Base-by-base conservation (phyloP, 1,140 invertebrate genomes). In the Bombus terrestris region DNA sequence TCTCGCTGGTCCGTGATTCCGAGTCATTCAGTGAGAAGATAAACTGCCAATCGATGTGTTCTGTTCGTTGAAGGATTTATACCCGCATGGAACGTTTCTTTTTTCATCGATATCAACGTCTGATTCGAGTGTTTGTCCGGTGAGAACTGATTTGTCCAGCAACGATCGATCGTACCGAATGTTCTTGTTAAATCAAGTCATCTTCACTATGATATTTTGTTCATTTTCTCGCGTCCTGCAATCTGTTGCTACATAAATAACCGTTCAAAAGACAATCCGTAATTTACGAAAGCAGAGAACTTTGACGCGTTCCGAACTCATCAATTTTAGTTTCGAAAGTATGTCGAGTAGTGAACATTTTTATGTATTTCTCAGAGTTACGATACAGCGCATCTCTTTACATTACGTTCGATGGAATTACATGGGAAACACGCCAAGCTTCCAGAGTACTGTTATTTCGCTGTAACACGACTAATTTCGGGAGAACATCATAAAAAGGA, bases 11-110 rank as follows among this genome's bases (percentile, higher is more conserved):
- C 62, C 53, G 87, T 88, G 86, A 89, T 89, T 89, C 75, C 77
- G 68, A 88, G 41, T 81, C 78, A 83, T 86, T 88, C 79, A n/a
- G 53, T 13, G 28, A n/a, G 66, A 71, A 89, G 87, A 89, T 86
- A 88, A 88, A 89, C 68, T 88, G 32, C 87, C 87, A 75, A 83
- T 83, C 88, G 88, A 89, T 86, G 84, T 69, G 88, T 82, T 81
- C 75, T 59, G 69, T 12, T 80, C 75, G 64, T 66, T 73, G 83
- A 88, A 89, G 83, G 87, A 89, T 89, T 89, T 89, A 88, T 41
- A 75, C 53, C 59, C 43, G 53, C 64, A 43, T 88, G 83, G n/a
- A 64, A 64, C 9, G 35, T 59, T 41, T 25, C 53, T 74, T 59
- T 57, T 35, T 32, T 57, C 37, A 15, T 64, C 39, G 28, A n/a